Conservation (phyloP, 2,888 invertebrate genomes). For the Drosophila niveifrons region DNA sequence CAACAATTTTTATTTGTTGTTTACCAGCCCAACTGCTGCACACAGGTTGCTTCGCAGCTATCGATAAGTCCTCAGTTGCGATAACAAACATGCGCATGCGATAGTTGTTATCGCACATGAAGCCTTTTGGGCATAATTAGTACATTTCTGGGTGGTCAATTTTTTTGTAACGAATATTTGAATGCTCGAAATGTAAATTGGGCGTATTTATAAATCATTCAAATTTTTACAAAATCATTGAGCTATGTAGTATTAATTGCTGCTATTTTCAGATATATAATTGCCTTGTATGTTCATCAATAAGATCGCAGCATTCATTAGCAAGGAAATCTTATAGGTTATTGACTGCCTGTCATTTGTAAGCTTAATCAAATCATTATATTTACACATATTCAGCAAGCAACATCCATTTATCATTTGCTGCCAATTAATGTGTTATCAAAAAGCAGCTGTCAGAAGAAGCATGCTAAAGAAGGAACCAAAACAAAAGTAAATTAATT, state of each 20-base stretch:
- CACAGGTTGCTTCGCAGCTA: conserved; percentile 47
- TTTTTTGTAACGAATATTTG: conserved; percentile 8
- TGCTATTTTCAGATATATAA: not conserved
- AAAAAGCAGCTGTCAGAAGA: conserved; percentile 22
- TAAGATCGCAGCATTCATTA: conserved; percentile 2
- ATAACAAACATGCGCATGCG: conserved; percentile 22
- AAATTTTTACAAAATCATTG: not conserved
- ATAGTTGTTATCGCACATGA: conserved; percentile 8
- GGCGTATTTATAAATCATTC: too few relatives aligned
- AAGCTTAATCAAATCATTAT: not conserved
- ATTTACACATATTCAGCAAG: conserved; percentile 15
- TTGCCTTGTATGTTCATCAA: not conserved
- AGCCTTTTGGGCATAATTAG: conserved; percentile 24
- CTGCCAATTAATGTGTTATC: conserved; percentile 33
- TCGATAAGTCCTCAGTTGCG: conserved; percentile 29
- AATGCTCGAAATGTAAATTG: not conserved
- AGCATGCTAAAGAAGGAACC: conserved; percentile 30
- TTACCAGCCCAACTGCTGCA: conserved; percentile 45
- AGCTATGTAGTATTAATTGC: not conserved
- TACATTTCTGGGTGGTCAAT: not conserved
- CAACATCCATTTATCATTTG: conserved; percentile 37
- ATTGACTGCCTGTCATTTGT: conserved; percentile 15
- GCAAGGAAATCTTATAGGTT: not conserved
- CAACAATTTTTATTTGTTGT: conserved; percentile 51
- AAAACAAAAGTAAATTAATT: conserved; percentile 48